Evolutionary conservation across 1,140 invertebrate genomes (phyloP).

Genomic region (Rhagoletis pomonella): DNA sequence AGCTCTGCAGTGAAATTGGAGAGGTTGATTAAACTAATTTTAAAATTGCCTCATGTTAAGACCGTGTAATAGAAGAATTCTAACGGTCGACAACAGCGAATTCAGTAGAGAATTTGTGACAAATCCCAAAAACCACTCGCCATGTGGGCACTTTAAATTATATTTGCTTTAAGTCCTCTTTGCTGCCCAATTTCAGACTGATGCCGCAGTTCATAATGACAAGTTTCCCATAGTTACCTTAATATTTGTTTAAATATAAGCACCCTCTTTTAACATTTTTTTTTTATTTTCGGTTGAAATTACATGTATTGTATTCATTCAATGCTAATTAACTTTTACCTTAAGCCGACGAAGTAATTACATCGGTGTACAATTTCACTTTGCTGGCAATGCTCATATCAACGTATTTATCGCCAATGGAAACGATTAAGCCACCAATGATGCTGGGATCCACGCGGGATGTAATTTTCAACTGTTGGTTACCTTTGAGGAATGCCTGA

Average conservation of each 20-base stretch:
- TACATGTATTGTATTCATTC: conserved; percentile 10
- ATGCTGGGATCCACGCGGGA: conserved; percentile 92
- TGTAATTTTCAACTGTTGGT: conserved; percentile 86
- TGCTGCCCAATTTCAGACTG: too few relatives aligned
- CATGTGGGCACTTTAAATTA: too few relatives aligned
- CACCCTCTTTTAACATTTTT: neutral
- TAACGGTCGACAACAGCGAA: too few relatives aligned
- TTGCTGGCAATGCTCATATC: conserved; percentile 99
- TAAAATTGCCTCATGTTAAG: too few relatives aligned
- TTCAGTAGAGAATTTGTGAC: too few relatives aligned
- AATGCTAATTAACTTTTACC: conserved; percentile 26
- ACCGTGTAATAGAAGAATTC: too few relatives aligned
- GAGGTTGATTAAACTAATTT: too few relatives aligned
- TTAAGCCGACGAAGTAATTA: conserved; percentile 85
- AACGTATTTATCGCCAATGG: conserved; percentile 97
- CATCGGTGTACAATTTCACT: conserved; percentile 93
- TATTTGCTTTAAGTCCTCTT: too few relatives aligned
- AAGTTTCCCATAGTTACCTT: neutral
- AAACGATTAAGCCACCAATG: conserved; percentile 97
- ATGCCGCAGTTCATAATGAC: too few relatives aligned
- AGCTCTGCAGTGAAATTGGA: too few relatives aligned
- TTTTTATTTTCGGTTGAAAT: neutral
- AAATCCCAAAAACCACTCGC: too few relatives aligned
- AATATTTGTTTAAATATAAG: neutral
- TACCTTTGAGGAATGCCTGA: conserved; percentile 87